phyloP scores from a whole-genome alignment of 2,113 vertebrate genomes.

The Orthochromis indermauri region DNA sequence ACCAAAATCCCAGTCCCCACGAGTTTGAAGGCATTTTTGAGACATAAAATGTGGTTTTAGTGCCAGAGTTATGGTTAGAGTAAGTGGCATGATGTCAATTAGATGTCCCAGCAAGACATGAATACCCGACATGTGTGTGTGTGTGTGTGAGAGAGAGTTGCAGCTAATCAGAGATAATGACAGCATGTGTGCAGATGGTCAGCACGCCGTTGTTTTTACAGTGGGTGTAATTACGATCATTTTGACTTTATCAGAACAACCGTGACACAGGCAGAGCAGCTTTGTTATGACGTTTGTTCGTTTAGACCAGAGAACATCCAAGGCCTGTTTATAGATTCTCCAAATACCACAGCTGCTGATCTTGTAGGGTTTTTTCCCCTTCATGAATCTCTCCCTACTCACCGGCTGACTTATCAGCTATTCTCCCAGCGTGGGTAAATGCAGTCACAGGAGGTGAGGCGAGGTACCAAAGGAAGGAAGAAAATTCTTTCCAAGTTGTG shows the following conservation, averaged over 20 bases:
- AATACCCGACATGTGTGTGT: not conserved
- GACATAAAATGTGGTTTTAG: not conserved
- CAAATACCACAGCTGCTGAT: not conserved
- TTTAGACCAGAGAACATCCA: not conserved
- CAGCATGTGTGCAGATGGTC: slow-evolving; percentile 18
- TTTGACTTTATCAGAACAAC: not conserved
- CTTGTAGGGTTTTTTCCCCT: not conserved
- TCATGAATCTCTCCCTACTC: not conserved
- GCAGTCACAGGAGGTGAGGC: not conserved
- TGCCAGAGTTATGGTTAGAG: not conserved
- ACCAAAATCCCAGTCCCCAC: not conserved
- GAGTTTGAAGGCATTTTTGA: not conserved
- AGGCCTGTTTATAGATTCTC: slow-evolving; percentile 28
- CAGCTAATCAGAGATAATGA: slow-evolving; percentile 12
- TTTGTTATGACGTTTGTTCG: slow-evolving; percentile 23
- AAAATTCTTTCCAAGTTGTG: slow-evolving; percentile 21
- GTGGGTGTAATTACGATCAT: not conserved
- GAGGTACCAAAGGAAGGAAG: not conserved
- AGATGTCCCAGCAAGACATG: not conserved
- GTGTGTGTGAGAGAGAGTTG: not conserved
- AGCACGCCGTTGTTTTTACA: not conserved
- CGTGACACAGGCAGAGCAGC: slow-evolving; percentile 1
- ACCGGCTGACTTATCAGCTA: not conserved
- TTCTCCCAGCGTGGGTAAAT: not conserved
- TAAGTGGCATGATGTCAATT: not conserved